These are phyloP conservation scores for Siniperca undulata DNA, from an alignment of 2,797 vertebrate species.

Conservation along the genomic window DNA sequence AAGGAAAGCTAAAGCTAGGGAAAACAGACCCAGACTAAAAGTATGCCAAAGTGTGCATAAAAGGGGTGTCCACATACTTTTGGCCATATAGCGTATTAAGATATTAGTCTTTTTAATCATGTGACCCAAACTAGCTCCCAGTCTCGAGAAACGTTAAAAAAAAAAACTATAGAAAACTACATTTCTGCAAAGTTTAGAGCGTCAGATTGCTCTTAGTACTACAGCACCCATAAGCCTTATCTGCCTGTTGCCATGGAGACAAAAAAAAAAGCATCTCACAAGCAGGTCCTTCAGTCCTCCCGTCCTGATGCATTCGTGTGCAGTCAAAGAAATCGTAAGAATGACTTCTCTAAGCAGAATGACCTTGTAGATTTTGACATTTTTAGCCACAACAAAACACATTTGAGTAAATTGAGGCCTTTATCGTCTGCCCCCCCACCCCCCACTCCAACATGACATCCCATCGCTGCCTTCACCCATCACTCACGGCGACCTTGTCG, in stretches of 20 bases:
- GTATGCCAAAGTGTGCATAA: too few relatives aligned
- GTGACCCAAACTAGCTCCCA: neutral
- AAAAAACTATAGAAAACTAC: neutral
- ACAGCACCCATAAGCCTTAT: constrained; percentile 25
- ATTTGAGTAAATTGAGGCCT: neutral
- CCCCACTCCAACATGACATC: neutral
- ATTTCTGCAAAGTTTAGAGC: neutral
- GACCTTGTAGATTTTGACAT: neutral
- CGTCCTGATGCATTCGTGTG: constrained; percentile 3
- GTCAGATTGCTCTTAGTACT: constrained; percentile 9
- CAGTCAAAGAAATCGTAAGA: neutral
- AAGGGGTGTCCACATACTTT: neutral
- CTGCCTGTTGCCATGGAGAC: constrained; percentile 48
- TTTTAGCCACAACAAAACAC: constrained; percentile 1
- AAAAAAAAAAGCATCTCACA: constrained; percentile 18
- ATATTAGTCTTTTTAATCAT: neutral
- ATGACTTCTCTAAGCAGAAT: neutral
- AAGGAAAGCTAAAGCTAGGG: neutral
- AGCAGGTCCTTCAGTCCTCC: neutral
- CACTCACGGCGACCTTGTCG: constrained; percentile 74
- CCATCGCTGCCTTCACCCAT: constrained; percentile 30
- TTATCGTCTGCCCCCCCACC: neutral
- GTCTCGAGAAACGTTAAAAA: neutral
- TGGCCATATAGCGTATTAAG: neutral
- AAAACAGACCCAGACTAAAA: neutral